Base-by-base conservation (phyloP, 2,797 vertebrate species). In the Crocidura indochinensis region DNA sequence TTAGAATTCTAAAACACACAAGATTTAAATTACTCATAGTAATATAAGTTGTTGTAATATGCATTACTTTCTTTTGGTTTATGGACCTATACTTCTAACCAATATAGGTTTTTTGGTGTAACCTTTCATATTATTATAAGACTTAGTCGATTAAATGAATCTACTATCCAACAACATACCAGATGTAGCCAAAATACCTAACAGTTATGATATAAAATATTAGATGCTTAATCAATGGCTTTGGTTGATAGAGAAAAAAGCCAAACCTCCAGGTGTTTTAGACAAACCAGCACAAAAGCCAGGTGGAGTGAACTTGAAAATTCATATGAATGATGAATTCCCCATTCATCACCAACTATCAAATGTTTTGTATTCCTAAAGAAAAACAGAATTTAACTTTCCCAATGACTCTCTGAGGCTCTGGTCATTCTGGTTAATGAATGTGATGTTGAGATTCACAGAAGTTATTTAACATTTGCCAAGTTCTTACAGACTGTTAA, bases 1-100 rank as follows among this genome's bases (percentile, higher is more conserved):
- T 65, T 49, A 84, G n/a, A 87, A 69, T 17, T 49, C 4, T 64
- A 74, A 84, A 46, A n/a, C n/a, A 94, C 53, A 56, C 53, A 56
- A 56, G 51, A 56, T 56, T 56, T 56, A 60, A 60, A 19, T 60
- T 60, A 60, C 20, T 60, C 20, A 60, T 20, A 60, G 20, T 60
- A 60, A 60, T 60, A 19, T 60, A 60, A 60, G 6, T 60, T 60
- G 20, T 60, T 60, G 17, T 60, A 20, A 15, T 60, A 49, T 81
- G 47, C 49, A 31, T 47, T 75, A 49, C 64, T 84, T 87, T 76
- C 6, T 24, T 76, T 91, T 47, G 56, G 49, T 74, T 4, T 79
- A 20, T 47, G 64, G 44, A 46, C 27, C 14, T 64, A 47, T 51
- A 69, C 10, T 44, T 90, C 69, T 56, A 65, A 17, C 5, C 38